Evolutionary conservation across 2,797 vertebrate genomes (phyloP).

Genomic region (Linurgus olivaceus): DNA sequence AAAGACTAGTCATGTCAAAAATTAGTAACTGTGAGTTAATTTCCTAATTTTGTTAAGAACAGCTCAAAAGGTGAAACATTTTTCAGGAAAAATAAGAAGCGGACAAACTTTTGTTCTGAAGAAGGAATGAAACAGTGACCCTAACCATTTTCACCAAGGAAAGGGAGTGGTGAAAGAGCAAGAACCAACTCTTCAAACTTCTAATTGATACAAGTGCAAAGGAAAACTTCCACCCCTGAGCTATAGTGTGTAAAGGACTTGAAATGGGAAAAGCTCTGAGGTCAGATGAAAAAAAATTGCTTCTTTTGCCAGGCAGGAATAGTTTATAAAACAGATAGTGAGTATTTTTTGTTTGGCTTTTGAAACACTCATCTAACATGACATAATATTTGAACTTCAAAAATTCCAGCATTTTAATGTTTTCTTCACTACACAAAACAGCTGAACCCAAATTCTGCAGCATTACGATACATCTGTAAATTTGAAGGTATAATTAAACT

Average conservation of each 20-base stretch:
- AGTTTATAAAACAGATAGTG: neutral
- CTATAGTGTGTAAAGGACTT: neutral
- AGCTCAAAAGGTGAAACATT: neutral
- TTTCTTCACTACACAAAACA: neutral
- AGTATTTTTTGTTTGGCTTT: neutral
- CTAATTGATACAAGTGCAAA: neutral
- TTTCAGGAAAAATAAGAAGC: neutral
- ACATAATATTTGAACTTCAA: neutral
- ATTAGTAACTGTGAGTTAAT: neutral
- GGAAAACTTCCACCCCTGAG: neutral
- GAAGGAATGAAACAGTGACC: neutral
- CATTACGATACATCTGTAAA: rapidly evolving
- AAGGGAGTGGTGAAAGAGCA: rapidly evolving
- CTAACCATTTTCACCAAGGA: neutral
- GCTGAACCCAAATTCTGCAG: neutral
- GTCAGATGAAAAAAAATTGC: neutral
- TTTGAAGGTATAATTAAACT: neutral
- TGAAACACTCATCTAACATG: neutral
- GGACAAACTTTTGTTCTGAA: neutral
- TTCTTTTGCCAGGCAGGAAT: neutral
- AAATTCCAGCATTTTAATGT: neutral
- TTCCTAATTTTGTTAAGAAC: neutral
- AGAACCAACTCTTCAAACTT: neutral
- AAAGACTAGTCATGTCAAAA: neutral
- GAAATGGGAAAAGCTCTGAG: neutral